Base-by-base conservation (phyloP, 2,797 vertebrate species). In the Chanos chanos region DNA sequence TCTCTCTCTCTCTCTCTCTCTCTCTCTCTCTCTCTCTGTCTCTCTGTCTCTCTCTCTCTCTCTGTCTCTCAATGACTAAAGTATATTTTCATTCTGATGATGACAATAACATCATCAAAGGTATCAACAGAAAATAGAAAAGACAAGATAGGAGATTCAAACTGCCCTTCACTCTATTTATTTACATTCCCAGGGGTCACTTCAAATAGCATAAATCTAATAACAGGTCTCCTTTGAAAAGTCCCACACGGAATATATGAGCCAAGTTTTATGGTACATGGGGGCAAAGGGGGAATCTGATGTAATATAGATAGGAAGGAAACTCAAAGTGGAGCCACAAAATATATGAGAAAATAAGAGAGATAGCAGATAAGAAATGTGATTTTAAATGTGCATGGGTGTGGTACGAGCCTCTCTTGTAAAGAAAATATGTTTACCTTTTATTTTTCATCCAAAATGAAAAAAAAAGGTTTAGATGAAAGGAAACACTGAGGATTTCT, bases 121-220 rank as follows among this genome's bases (percentile, higher is more conserved):
- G 5, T 3, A 2, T 9, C 2, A 45, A 13, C 13, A 4, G 4
- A 6, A 28, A 28, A 19, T 4, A 3, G 4, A 28, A 8, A 25
- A 16, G 21, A 3, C 25, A 47, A 18, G 2, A 18, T 25, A 48
- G 48, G 33, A 71, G 33, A 71, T 36, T 4, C 28, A 44, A 61
- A 47, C 61, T 45, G 41, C 45, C 66, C 59, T 61, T 70, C 40
- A 33, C n/a, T 48, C 44, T 60, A 48, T 61, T 64, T 34, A 72
- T 72, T 70, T 75, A 60, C 64, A 67, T 66, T 61, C 60, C 55
- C 70, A 7, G 45, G 64, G 64, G 70, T 49, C 63, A 44, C 52
- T 72, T 52, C 36, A 54, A 48, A 45, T 2, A 18, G 51, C 39
- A 52, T 67, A 64, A 55, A 75, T 72, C 55, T 61, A 75, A 70